Evolutionary conservation across 2,113 vertebrate genomes (phyloP).

Genomic region (Pionites leucogaster): DNA sequence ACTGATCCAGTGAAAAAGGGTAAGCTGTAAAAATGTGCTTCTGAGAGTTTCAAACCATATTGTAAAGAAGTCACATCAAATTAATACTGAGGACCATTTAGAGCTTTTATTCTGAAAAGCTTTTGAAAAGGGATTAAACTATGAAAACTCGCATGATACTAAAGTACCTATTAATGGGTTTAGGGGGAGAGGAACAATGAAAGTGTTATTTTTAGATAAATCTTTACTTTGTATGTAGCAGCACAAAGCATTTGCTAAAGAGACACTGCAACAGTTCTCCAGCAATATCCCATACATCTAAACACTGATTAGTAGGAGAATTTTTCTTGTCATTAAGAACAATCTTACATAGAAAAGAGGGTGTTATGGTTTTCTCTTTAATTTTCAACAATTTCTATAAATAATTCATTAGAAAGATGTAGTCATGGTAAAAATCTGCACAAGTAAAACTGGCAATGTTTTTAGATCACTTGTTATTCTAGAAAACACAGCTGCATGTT

Average conservation of each 20-base stretch:
- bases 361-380: conserved; percentile 44
- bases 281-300: conserved; percentile 57
- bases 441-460: accelerated
- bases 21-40: conserved; percentile 86
- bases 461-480: neutral
- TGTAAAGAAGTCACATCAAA: conserved; percentile 99
- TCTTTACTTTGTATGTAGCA: conserved; percentile 78
- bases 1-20: conserved; percentile 82
- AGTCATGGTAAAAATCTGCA: neutral
- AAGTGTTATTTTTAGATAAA: conserved; percentile 85
- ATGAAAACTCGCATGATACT: conserved; percentile 98
- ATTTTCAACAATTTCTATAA: conserved; percentile 24
- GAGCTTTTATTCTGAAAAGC: conserved; percentile 94
- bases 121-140: conserved; percentile 99
- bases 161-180: conserved; percentile 94
- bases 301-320: conserved; percentile 53
- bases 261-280: conserved; percentile 59
- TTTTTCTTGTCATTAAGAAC: conserved; percentile 55
- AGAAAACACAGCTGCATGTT: neutral
- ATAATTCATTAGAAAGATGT: conserved; percentile 40
- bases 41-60: conserved; percentile 91
- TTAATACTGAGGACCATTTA: conserved; percentile 99
- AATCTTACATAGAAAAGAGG: conserved; percentile 45
- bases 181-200: conserved; percentile 80
- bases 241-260: conserved; percentile 75